phyloP scores from a whole-genome alignment of 2,113 vertebrate species.

The Pelodiscus sinensis region DNA sequence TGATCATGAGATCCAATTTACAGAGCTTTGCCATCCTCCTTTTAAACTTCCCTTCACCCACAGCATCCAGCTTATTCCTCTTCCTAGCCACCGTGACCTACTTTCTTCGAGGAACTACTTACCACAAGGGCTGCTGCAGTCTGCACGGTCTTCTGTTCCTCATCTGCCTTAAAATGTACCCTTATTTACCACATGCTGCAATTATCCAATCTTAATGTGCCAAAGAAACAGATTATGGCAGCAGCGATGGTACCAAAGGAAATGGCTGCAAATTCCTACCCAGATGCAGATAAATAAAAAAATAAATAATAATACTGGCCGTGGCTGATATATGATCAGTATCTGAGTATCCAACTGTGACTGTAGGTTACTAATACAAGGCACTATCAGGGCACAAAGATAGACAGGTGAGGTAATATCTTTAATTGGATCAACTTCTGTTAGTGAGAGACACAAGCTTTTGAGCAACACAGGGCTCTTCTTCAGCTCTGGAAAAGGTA shows the following conservation, averaged over 20 bases:
- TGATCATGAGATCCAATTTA: neutral
- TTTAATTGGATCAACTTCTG: neutral
- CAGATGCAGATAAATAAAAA: neutral
- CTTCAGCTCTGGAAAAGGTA: neutral
- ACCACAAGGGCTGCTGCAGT: neutral
- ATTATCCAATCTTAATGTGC: neutral
- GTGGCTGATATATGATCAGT: neutral
- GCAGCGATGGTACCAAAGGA: neutral
- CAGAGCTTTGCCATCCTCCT: neutral
- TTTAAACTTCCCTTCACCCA: neutral
- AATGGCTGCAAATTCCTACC: neutral
- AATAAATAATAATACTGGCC: fast-evolving
- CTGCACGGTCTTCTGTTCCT: neutral
- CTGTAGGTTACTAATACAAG: neutral
- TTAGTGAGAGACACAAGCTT: neutral
- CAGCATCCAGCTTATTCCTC: neutral
- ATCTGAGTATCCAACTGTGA: neutral
- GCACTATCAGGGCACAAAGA: neutral
- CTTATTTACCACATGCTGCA: neutral
- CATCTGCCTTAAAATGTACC: neutral
- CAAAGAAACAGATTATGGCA: neutral
- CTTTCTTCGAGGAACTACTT: neutral
- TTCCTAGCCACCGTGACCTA: neutral
- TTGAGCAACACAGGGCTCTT: neutral
- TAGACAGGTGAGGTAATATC: neutral